These are phyloP conservation scores for Tanypteryx hageni DNA, from an alignment of 2,888 invertebrate genomes.

Conservation along the genomic window DNA sequence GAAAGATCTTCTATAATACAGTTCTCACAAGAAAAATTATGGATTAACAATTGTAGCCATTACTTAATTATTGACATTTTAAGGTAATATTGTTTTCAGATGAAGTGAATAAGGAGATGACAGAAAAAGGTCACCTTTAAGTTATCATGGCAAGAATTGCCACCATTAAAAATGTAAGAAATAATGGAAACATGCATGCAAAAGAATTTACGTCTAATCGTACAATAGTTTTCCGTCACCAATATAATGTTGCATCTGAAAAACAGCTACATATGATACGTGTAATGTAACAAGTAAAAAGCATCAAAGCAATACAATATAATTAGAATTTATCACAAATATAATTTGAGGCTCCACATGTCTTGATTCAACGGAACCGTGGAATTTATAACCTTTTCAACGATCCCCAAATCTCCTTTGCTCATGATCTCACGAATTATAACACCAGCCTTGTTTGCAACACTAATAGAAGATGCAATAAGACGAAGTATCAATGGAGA, in stretches of 20 bases:
- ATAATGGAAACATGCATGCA: not conserved
- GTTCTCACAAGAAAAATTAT: too few species aligned
- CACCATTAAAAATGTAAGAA: too few species aligned
- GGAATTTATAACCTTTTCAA: conserved; percentile 85
- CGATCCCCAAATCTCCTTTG: conserved; percentile 92
- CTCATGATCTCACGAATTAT: conserved; percentile 95
- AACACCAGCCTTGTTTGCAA: conserved; percentile 89
- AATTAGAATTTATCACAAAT: not conserved
- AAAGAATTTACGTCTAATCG: not conserved
- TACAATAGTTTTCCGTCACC: not conserved
- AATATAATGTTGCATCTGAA: too few species aligned
- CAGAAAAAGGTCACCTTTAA: too few species aligned
- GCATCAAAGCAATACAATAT: not conserved
- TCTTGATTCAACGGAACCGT: too few species aligned
- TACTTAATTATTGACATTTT: too few species aligned
- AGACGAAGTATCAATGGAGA: conserved; percentile 83
- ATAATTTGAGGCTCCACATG: too few species aligned
- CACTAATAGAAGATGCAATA: conserved; percentile 87
- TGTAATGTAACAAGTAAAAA: not conserved
- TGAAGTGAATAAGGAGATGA: too few species aligned
- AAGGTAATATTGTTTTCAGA: too few species aligned
- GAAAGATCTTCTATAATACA: too few species aligned
- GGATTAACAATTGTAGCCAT: too few species aligned
- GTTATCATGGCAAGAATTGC: too few species aligned
- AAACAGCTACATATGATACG: not conserved